Evolutionary conservation across 1,140 invertebrate genomes (phyloP), one percentile per base, ranked within the genome.

Genomic region (Drosophila tristis): DNA sequence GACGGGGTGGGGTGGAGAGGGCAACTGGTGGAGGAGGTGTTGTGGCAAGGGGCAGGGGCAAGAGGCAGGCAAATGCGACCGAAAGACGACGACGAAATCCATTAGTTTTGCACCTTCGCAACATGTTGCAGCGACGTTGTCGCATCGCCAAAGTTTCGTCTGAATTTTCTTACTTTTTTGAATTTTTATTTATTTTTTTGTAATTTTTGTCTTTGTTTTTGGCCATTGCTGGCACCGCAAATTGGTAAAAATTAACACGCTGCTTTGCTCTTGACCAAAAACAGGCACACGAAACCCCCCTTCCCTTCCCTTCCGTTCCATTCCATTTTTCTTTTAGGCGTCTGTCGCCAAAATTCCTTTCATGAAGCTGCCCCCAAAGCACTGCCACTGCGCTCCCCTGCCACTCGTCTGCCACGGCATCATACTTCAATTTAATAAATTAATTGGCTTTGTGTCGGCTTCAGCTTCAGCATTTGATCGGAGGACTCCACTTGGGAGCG

Each of bases 401-500:
- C 13, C 39, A 16, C 5, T n/a, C 8, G 9, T 13, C 51, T 47
- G n/a, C 31, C 26, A 13, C 53, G n/a, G 55, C 78, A 70, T 82
- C 85, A 91, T 91, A 89, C 90, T 86, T 91, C 90, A 91, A 91
- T 91, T 91, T 91, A 91, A 91, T 91, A 91, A 91, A 91, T 91
- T 91, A 91, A 91, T 91, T 91, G 90, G 90, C 90, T 91, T 81
- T 90, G 79, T 74, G 77, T 76, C 89, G 84, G 72, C 73, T 85
- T 58, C 55, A 64, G 66, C 47, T 70, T 70, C 61, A 49, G 56
- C 48, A 68, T 76, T 78, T 66, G 67, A 56, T 59, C 67, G 64
- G 79, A 62, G 68, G 44, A 31, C 15, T 25, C 45, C 63, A 58
- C 61, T 74, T 66, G 54, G 73, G 49, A 11, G 47, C 16, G 13